A percentile compares a stretch with the other conserved stretches of the same genome.
Conservation (phyloP, 2,113 vertebrate species). For the Calyptommatus sinebrachiatus region DNA sequence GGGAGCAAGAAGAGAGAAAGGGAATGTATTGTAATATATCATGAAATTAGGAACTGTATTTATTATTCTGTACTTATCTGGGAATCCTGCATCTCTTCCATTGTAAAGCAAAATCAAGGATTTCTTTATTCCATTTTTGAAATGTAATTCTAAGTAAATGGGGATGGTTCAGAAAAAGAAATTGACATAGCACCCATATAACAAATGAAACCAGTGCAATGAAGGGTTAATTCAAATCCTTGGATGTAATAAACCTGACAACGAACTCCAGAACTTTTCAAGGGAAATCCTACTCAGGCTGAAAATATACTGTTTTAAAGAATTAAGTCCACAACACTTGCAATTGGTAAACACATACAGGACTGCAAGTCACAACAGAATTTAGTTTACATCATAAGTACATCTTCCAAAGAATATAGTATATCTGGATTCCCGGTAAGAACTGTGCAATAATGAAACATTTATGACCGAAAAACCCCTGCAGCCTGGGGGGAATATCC, state of each 20-base stretch:
- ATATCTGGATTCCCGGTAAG: neutral
- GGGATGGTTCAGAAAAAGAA: too few species aligned
- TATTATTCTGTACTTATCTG: too few species aligned
- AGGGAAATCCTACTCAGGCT: neutral
- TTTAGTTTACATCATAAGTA: neutral
- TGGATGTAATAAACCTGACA: neutral
- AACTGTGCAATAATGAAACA: neutral
- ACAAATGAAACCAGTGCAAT: too few species aligned
- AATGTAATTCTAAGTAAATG: too few species aligned
- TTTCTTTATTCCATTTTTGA: too few species aligned
- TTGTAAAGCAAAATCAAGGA: too few species aligned
- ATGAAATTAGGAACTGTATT: too few species aligned
- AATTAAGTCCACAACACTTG: neutral
- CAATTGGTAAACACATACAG: neutral
- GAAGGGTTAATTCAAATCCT: too few species aligned
- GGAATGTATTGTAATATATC: too few species aligned
- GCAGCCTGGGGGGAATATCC: neutral
- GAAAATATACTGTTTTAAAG: neutral
- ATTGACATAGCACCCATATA: neutral
- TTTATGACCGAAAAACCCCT: neutral
- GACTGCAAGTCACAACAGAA: neutral
- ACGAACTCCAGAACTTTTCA: neutral
- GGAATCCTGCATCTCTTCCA: too few species aligned
- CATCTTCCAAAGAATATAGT: neutral
- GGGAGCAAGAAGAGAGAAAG: too few species aligned